Evolutionary conservation across 2,797 vertebrate species (phyloP).

Genomic region (Echeneis naucrates): DNA sequence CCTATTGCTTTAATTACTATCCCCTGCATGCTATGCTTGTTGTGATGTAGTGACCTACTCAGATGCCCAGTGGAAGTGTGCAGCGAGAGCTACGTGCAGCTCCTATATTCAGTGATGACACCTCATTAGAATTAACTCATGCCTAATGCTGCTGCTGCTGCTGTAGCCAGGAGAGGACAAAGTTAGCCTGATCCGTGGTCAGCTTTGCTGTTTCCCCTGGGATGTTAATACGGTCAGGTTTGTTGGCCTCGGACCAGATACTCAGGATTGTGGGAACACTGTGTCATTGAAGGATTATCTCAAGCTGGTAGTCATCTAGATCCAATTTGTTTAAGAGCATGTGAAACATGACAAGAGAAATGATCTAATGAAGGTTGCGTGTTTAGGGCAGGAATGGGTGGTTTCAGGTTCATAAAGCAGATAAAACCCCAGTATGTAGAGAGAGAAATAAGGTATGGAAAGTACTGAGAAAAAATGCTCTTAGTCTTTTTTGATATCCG

Average conservation of each 20-base stretch:
- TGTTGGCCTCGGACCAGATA: conserved; percentile 41
- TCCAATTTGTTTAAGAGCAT: conserved; percentile 58
- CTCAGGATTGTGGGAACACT: conserved; percentile 19
- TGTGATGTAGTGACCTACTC: conserved; percentile 8
- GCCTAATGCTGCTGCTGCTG: conserved; percentile 29
- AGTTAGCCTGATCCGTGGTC: conserved; percentile 41
- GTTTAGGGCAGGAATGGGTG: neutral
- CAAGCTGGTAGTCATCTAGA: conserved; percentile 40
- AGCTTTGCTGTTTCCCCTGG: neutral
- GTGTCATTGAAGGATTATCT: conserved; percentile 59
- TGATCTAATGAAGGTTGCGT: conserved; percentile 46
- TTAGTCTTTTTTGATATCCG: neutral
- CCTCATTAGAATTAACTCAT: conserved; percentile 35
- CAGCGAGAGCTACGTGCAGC: conserved; percentile 29
- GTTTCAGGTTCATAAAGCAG: neutral
- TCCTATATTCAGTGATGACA: conserved; percentile 20
- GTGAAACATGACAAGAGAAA: conserved; percentile 44
- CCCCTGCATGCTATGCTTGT: neutral
- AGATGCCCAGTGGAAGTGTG: conserved; percentile 10
- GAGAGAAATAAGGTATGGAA: neutral
- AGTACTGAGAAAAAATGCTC: neutral
- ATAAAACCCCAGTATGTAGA: neutral
- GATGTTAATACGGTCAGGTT: neutral
- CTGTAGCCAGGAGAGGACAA: conserved; percentile 24
- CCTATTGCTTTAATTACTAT: neutral